Base-by-base conservation (phyloP, 30 jellyfish, hydroid and myxozoan genomes). In the Morbakka virulenta region DNA sequence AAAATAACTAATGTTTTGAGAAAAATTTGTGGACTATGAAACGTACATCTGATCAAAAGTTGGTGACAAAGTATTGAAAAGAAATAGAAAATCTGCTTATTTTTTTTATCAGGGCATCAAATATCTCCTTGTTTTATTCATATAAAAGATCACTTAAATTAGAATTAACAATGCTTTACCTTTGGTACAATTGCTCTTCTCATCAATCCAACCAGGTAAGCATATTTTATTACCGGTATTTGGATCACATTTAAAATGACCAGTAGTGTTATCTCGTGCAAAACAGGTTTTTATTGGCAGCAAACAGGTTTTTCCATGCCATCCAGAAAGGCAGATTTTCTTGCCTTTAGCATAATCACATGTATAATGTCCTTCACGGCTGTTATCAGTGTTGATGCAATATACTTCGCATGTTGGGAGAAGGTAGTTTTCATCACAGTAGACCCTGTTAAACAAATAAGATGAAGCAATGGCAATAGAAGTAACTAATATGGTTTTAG, bases 171-270 rank as follows among this genome's bases (percentile, higher is more conserved):
- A n/a, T n/a, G n/a, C n/a, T n/a, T n/a, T 64, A 83, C 95, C 95
- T 69, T 71, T 66, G 12, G 87, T 64, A 35, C 95, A 83, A 25
- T 32, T 83, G 3, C 72, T 20, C 1, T 35, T 67, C 62, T 53
- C 78, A 17, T 77, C 72, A 34, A n/a, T 85, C 96, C 96, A 85
- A 22, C 96, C 96, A 47, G 82, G 62, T 20, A 85, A 35, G 67
- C 96, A 85, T 2, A 75, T 48, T 2, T 57, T 85, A 35, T 85
- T 82, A 9, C 96, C 96, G 4, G 89, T 85, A 1, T 31, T 50
- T 64, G 35, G 68, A 48, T 85, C 63, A 53, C 96, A 85, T 13
- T 24, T 76, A 82, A 64, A 75, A 69, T 85, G 96, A 4, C 90
- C 96, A 1, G 17, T 0, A 6, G 2, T 78, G 52, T 78, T 72